Base-by-base conservation (phyloP, 1,140 invertebrate genomes). In the Zaprionus gabonicus region DNA sequence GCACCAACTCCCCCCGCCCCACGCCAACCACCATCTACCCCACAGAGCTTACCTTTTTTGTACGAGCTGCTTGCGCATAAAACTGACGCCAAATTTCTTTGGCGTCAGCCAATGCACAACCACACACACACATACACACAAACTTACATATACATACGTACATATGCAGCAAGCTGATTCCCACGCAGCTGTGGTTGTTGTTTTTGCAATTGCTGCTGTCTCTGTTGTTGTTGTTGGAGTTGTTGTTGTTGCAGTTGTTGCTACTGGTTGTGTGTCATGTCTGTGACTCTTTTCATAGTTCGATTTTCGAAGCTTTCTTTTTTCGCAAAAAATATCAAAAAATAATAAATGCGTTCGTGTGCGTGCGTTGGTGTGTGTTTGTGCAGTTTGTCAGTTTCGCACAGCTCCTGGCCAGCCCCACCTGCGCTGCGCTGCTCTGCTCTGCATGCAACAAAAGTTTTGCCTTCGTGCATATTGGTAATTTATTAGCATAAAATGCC, bases 41-140 rank as follows among this genome's bases (percentile, higher is more conserved):
- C 62, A 57, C 67, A 60, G 53, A 51, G 51, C 31, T 68, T 57
- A 73, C 68, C 71, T 83, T 75, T 78, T 87, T 78, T 73, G 57
- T 53, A 20, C 36, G 78, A 44, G 51, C 38, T 55, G 51, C 57
- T 57, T 71, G 72, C 84, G 72, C 76, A 90, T 84, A 88, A 73
- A 90, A 81, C 81, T 90, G 85, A 88, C 84, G 84, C 84, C 84
- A 88, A 88, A 87, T 87, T 88, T 87, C 84, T 90, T 90, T 88
- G 84, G 84, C 84, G 84, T 88, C 84, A 90, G 68, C 78, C 84
- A 88, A 81, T 81, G 81, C 82, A 80, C 68, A 77, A 12, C 68
- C 64, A 25, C 49, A 38, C 58, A 41, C 65, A 41, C 65, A 58
- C 44, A 46, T 7, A 62, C 56, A 51, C 34, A 20, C 51, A 51